phyloP scores from a whole-genome alignment of 2,797 vertebrate species.

The Chromobotia macracanthus region DNA sequence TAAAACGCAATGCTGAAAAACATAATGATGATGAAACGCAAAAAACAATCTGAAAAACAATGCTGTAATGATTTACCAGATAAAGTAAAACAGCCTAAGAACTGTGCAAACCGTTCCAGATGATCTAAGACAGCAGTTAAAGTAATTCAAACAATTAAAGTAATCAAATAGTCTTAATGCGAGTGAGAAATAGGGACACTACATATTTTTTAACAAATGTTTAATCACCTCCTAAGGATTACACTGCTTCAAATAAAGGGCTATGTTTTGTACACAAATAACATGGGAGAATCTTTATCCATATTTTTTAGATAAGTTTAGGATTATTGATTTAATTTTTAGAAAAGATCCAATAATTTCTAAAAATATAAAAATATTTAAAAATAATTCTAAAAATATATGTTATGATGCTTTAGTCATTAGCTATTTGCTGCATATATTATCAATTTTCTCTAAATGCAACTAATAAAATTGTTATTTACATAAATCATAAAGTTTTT shows the following conservation, averaged over 20 bases:
- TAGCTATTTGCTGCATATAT: neutral
- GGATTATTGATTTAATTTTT: too few species aligned
- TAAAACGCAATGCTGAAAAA: too few species aligned
- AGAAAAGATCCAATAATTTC: too few species aligned
- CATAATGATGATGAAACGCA: too few species aligned
- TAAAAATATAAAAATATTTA: too few species aligned
- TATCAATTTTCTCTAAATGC: neutral
- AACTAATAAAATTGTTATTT: too few species aligned
- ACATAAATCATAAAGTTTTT: too few species aligned
- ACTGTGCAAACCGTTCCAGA: neutral
- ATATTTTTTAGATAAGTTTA: too few species aligned
- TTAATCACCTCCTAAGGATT: too few species aligned
- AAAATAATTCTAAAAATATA: neutral
- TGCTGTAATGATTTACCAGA: conserved; percentile 8
- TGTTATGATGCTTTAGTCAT: neutral
- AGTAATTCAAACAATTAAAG: conserved; percentile 24
- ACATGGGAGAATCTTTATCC: too few species aligned
- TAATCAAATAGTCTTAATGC: neutral
- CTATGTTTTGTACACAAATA: neutral
- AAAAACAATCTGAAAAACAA: conserved; percentile 4
- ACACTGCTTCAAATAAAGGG: neutral
- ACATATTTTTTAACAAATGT: conserved; percentile 5
- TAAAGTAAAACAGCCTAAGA: too few species aligned
- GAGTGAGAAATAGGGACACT: neutral
- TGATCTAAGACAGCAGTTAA: neutral